phyloP scores from a whole-genome alignment of 1,140 invertebrate genomes.

The Trinorchestia longiramus region DNA sequence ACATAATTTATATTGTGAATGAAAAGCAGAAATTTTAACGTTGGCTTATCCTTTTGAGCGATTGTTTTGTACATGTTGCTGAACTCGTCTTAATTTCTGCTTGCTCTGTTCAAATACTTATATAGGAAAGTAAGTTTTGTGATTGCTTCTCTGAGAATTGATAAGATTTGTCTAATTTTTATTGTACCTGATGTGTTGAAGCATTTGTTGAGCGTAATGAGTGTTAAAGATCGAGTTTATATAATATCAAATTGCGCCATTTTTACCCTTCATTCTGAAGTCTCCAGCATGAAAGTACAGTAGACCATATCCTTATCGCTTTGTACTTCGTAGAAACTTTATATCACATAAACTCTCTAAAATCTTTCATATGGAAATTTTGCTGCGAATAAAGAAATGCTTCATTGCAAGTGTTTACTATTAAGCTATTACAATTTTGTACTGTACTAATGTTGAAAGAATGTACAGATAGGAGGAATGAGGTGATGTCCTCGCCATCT shows the following conservation, averaged over 20 bases:
- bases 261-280: background rate
- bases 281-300: too few relatives aligned
- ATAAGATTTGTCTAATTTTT: background rate
- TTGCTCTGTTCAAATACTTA: background rate
- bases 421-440: too few relatives aligned
- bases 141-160: background rate
- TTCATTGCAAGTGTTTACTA: too few relatives aligned
- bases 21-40: background rate
- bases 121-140: background rate
- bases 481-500: too few relatives aligned
- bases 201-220: background rate
- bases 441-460: too few relatives aligned
- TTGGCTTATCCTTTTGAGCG: background rate
- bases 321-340: too few relatives aligned
- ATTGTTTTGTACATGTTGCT: background rate
- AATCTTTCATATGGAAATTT: too few relatives aligned
- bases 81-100: background rate
- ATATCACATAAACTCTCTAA: too few relatives aligned
- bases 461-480: too few relatives aligned
- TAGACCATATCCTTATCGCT: too few relatives aligned
- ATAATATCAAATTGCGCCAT: background rate
- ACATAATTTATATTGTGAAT: background rate
- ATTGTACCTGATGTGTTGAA: constrained; percentile 1
- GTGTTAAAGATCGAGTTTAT: constrained; percentile 1
- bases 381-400: too few relatives aligned